phyloP scores from a whole-genome alignment of 2,888 invertebrate genomes.

The Limnephilus auricula region DNA sequence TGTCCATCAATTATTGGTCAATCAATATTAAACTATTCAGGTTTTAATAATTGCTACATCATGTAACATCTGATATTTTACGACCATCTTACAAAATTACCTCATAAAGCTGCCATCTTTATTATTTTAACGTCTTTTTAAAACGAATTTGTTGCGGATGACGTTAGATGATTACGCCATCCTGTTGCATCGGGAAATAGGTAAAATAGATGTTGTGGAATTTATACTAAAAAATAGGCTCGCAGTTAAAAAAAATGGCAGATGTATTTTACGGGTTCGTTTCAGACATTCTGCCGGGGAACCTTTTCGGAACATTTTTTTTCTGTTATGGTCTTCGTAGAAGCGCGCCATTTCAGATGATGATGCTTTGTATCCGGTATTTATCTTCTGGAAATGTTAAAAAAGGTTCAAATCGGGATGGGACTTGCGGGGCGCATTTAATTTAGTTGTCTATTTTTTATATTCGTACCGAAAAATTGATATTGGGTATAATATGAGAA shows the following conservation, averaged over 20 bases:
- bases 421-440: constrained; percentile 60
- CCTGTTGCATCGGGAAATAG: constrained; percentile 47
- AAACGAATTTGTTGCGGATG: constrained; percentile 44
- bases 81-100: constrained; percentile 12
- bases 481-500: constrained; percentile 60
- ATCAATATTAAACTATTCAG: neutral
- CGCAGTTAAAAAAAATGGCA: constrained; percentile 62
- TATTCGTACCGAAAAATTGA: constrained; percentile 54
- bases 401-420: constrained; percentile 34
- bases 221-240: constrained; percentile 54
- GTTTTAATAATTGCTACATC: constrained; percentile 3
- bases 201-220: constrained; percentile 55
- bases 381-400: constrained; percentile 59
- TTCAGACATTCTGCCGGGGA: constrained; percentile 40
- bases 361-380: constrained; percentile 61
- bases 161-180: constrained; percentile 54
- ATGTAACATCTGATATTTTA: neutral
- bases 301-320: constrained; percentile 56
- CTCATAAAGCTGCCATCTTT: constrained; percentile 36
- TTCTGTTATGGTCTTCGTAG: constrained; percentile 58
- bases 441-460: constrained; percentile 64
- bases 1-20: neutral
- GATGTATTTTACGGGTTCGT: constrained; percentile 58
- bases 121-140: constrained; percentile 37
- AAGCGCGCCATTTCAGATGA: constrained; percentile 55